Conservation (phyloP, 1,140 invertebrate genomes). For the Planococcus citri region DNA sequence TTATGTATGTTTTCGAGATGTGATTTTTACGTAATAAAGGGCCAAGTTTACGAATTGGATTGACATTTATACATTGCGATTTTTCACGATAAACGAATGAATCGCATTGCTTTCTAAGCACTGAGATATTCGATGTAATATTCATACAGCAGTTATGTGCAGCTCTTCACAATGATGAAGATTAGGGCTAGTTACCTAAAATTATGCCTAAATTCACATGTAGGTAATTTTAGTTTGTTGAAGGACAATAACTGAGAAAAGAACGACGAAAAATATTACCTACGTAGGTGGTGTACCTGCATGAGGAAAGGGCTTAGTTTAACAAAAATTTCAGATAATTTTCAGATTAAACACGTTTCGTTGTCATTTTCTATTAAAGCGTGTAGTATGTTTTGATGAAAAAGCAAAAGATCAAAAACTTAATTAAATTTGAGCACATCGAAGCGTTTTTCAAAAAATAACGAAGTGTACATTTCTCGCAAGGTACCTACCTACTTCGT, state of each 20-base stretch:
- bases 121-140: no score
- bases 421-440: slow-evolving; percentile 4
- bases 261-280: no score
- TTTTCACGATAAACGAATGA: neutral
- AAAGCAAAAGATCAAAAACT: neutral
- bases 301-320: neutral
- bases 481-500: neutral
- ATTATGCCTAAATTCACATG: no score
- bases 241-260: no score
- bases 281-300: no score
- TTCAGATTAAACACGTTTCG: neutral
- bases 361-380: neutral
- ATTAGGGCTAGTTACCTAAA: no score
- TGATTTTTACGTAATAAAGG: neutral
- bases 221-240: no score
- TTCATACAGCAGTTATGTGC: no score
- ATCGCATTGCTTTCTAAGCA: no score
- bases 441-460: neutral
- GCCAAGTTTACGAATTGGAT: neutral
- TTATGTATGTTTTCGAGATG: neutral
- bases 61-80: neutral
- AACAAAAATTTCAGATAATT: neutral
- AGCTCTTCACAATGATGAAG: no score
- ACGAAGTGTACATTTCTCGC: neutral
- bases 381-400: neutral